phyloP scores from a whole-genome alignment of 2,888 invertebrate genomes.

The Drosophila hamatofila region DNA sequence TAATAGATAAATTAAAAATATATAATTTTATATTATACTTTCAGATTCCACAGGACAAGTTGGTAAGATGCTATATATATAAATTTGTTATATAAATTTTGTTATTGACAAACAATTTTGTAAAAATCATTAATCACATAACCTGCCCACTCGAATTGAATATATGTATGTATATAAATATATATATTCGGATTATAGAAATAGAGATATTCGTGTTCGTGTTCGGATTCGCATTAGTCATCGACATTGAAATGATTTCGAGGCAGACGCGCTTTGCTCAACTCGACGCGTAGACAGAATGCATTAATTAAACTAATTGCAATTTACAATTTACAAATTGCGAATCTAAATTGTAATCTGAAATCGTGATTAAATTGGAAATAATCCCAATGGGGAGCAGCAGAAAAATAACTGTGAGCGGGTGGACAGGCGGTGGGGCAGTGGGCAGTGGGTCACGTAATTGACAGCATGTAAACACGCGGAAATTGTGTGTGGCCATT shows the following conservation, averaged over 20 bases:
- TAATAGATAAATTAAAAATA: neutral
- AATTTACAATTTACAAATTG: slow-evolving; percentile 52
- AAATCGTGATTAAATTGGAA: slow-evolving; percentile 67
- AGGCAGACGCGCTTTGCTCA: slow-evolving; percentile 44
- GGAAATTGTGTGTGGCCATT: slow-evolving; percentile 63
- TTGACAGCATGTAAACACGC: slow-evolving; percentile 65
- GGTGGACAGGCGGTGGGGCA: slow-evolving; percentile 34
- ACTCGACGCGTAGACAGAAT: slow-evolving; percentile 49
- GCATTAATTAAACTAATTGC: slow-evolving; percentile 73
- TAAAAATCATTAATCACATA: slow-evolving; percentile 3
- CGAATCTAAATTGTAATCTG: slow-evolving; percentile 71
- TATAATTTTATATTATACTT: slow-evolving; percentile 24
- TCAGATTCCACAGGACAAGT: slow-evolving; percentile 48
- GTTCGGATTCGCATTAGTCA: slow-evolving; percentile 54
- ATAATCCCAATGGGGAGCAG: slow-evolving; percentile 21
- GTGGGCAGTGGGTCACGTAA: slow-evolving; percentile 54
- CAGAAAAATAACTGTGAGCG: neutral
- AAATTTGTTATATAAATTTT: no score
- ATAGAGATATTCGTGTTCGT: neutral
- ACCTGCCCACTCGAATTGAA: neutral
- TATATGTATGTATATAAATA: no score
- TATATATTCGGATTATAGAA: neutral
- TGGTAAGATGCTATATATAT: no score
- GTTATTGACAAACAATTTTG: no score
- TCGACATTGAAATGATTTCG: slow-evolving; percentile 30